Base-by-base conservation (phyloP, 2,113 vertebrate species). In the Solenodon paradoxus region DNA sequence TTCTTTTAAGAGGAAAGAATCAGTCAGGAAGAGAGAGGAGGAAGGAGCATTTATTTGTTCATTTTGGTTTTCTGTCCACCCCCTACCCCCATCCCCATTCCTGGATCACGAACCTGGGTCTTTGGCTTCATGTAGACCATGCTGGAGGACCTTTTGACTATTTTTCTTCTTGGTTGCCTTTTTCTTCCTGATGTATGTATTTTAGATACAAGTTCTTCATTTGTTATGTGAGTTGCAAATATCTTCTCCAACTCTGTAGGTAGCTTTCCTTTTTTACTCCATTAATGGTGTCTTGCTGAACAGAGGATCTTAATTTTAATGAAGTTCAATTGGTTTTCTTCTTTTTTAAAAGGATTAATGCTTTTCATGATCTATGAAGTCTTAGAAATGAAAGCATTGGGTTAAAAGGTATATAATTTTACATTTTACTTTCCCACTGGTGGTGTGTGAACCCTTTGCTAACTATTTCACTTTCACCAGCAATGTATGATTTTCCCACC, bases 301-400 rank as follows among this genome's bases (percentile, higher is more conserved):
- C 22, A 47, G 28, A 80, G 74, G 45, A 72, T 90, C 59, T 88
- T 96, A 61, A 68, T 74, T 87, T 94, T 89, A 87, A 55, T 78
- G 19, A 82, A 94, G 53, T 88, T n/a, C n/a, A n/a, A n/a, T n/a
- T n/a, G 12, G 32, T 61, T 77, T 93, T 90, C 63, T 87, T 22
- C 26, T 85, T n/a, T n/a, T n/a, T 83, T 86, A 35, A 42, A 42
- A 72, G 53, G 38, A 30, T 68, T 77, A 85, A 32, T 79, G 66
- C 40, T 87, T 92, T 87, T 51, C 13, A 40, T 82, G 24, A 68
- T 30, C 15, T 66, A 0, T 82, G 5, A 12, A 59, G 28, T 88
- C 59, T 84, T 80, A 96, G 68, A 85, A 80, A 91, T 86, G 20
- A 45, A 68, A 83, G 10, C 78, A 20, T 79, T 84, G 66, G 19